These are phyloP conservation scores for Oenanthe melanoleuca DNA, from an alignment of 2,113 vertebrate genomes.

Conservation along the genomic window DNA sequence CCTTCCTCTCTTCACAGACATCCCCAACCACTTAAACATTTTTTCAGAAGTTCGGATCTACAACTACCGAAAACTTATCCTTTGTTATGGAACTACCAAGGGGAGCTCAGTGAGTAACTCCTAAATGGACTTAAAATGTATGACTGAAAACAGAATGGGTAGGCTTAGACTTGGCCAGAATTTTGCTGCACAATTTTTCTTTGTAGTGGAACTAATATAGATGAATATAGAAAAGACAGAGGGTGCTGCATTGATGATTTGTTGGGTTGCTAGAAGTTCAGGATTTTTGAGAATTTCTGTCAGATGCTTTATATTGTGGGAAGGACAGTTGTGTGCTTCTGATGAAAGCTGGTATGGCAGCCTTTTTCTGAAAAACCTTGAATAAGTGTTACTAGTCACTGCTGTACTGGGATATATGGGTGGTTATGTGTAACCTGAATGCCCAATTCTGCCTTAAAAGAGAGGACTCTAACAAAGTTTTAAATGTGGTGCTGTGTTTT, in stretches of 20 bases:
- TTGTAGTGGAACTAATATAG: neutral
- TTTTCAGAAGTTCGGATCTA: conserved; percentile 97
- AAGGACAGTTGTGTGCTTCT: neutral
- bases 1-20: conserved; percentile 78
- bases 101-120: conserved; percentile 89
- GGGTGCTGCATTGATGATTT: neutral
- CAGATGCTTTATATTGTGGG: neutral
- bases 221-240: neutral
- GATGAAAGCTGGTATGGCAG: neutral
- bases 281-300: neutral
- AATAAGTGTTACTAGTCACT: neutral
- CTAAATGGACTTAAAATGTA: neutral
- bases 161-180: neutral
- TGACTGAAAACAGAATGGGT: neutral
- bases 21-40: conserved; percentile 90
- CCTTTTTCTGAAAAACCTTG: neutral
- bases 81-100: conserved; percentile 96
- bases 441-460: neutral
- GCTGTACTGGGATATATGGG: neutral
- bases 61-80: conserved; percentile 96
- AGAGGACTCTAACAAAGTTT: neutral
- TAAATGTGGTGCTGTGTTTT: neutral
- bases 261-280: neutral
- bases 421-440: neutral
- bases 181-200: neutral